Percentiles rank a stretch among this genome's conserved stretches.
Conservation (phyloP, 1,140 invertebrate genomes). For the Bombus haemorrhoidalis region DNA sequence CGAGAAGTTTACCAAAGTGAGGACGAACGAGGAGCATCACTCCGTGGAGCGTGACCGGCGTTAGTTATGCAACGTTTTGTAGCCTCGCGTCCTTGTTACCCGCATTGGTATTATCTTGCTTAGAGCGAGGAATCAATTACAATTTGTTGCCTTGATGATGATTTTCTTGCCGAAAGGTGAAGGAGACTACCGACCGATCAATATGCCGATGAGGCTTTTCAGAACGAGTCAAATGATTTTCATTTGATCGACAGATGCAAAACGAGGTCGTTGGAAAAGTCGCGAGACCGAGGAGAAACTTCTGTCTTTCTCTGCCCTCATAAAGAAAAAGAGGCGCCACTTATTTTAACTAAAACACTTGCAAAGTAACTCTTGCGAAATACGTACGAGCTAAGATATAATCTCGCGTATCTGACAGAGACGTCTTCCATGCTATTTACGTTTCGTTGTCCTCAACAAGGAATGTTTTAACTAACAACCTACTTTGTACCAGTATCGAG, state of each 20-base stretch:
- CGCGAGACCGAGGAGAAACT: background rate
- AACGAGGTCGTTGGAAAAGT: slow-evolving; percentile 40
- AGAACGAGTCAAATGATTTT: slow-evolving; percentile 35
- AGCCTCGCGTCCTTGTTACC: slow-evolving; percentile 78
- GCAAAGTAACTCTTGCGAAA: slow-evolving; percentile 10
- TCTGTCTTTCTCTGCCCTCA: background rate
- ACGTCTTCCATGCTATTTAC: background rate
- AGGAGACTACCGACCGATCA: slow-evolving; percentile 44
- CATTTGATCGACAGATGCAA: slow-evolving; percentile 22
- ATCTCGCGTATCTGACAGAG: background rate
- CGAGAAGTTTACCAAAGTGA: slow-evolving; percentile 47
- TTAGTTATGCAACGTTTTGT: slow-evolving; percentile 82
- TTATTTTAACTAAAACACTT: background rate
- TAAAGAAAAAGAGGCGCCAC: background rate
- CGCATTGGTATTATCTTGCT: slow-evolving; percentile 76
- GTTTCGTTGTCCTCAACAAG: background rate
- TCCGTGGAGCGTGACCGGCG: slow-evolving; percentile 79
- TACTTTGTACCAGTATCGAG: background rate
- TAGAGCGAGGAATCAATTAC: slow-evolving; percentile 76
- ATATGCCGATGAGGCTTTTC: slow-evolving; percentile 41
- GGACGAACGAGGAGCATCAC: slow-evolving; percentile 68
- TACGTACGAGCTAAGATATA: background rate
- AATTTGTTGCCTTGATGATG: slow-evolving; percentile 73
- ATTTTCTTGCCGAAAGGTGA: slow-evolving; percentile 52
- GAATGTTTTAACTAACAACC: too few relatives aligned